A percentile compares a stretch with the other conserved stretches of the same genome.
phyloP scores from a whole-genome alignment of 2,888 invertebrate species.

The Ligdia adustata region DNA sequence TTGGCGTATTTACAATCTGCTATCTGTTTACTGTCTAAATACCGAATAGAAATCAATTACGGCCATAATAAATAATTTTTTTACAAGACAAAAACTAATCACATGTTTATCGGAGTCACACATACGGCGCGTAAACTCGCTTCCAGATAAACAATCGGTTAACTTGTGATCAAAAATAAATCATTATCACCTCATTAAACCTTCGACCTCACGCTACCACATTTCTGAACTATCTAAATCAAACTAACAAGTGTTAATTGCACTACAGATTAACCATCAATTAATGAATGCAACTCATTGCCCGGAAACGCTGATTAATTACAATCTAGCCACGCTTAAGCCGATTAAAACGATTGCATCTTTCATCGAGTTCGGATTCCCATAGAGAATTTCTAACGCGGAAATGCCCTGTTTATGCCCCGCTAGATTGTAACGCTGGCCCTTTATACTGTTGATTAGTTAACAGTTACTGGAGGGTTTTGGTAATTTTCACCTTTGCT shows the following conservation, averaged over 20 bases:
- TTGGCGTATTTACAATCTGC: no score
- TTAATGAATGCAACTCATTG: constrained; percentile 28
- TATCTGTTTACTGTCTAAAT: no score
- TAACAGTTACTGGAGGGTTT: constrained; percentile 30
- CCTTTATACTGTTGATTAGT: constrained; percentile 33
- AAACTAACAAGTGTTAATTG: constrained; percentile 37
- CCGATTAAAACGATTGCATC: constrained; percentile 19
- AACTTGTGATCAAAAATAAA: no score
- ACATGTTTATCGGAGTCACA: no score
- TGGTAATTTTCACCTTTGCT: constrained; percentile 24
- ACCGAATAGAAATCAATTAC: no score
- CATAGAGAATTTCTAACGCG: constrained; percentile 31
- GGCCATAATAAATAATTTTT: no score
- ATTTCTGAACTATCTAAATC: constrained; percentile 28
- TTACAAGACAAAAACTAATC: no score
- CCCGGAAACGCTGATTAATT: constrained; percentile 34
- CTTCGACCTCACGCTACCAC: background rate
- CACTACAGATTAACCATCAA: constrained; percentile 20
- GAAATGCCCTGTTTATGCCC: constrained; percentile 35
- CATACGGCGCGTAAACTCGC: no score
- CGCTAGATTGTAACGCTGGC: constrained; percentile 11
- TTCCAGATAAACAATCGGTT: no score
- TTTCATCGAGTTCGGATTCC: constrained; percentile 28
- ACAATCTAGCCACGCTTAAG: constrained; percentile 25
- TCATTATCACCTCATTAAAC: background rate